These are phyloP conservation scores for Mimas tiliae DNA, from an alignment of 2,888 invertebrate genomes.

Conservation along the genomic window DNA sequence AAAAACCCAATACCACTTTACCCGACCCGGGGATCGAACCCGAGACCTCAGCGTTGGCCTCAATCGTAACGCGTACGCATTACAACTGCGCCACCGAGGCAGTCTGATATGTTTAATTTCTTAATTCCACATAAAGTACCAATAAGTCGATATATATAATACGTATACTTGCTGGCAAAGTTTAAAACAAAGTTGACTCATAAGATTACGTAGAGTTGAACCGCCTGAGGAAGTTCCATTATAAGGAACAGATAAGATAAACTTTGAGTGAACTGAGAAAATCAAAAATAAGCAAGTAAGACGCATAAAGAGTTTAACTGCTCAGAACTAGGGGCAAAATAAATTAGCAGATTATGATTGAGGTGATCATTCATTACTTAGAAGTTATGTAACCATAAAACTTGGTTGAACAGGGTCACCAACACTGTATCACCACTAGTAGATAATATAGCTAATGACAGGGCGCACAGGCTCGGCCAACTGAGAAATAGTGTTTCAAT, in stretches of 20 bases:
- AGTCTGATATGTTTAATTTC: constrained; percentile 4
- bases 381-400: too few relatives aligned
- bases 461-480: constrained; percentile 62
- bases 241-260: constrained; percentile 30
- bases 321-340: constrained; percentile 5
- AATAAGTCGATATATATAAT: constrained; percentile 18
- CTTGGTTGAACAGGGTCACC: constrained; percentile 37
- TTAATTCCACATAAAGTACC: constrained; percentile 6
- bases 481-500: constrained; percentile 82
- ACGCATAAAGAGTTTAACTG: constrained; percentile 15
- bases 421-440: constrained; percentile 35
- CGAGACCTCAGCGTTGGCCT: too few relatives aligned
- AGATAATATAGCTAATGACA: constrained; percentile 62
- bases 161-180: constrained; percentile 13
- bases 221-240: constrained; percentile 25
- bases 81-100: too few relatives aligned
- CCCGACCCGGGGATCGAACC: too few relatives aligned
- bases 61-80: too few relatives aligned
- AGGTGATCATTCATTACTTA: constrained; percentile 1
- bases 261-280: constrained; percentile 25
- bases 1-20: too few relatives aligned
- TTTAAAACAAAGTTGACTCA: constrained; percentile 26
- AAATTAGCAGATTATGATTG: constrained; percentile 15
- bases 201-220: constrained; percentile 27
- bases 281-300: constrained; percentile 21